A percentile compares a stretch with the other conserved stretches of the same genome.
phyloP scores from a whole-genome alignment of 2,888 invertebrate species.

The Linnaemya vulpina region DNA sequence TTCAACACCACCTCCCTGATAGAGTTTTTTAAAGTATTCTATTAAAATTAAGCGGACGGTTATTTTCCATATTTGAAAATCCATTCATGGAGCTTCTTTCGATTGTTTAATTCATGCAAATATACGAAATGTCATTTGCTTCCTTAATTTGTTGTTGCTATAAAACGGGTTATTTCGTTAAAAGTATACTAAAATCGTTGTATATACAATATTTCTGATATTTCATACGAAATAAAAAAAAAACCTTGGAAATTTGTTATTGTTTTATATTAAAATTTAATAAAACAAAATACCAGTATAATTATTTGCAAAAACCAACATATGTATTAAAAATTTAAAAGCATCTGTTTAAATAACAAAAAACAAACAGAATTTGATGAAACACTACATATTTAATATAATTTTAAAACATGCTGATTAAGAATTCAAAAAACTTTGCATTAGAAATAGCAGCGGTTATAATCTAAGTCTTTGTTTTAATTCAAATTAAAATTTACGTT shows the following conservation, averaged over 20 bases:
- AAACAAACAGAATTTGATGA: not conserved
- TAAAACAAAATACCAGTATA: not conserved
- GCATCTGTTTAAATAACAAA: constrained; percentile 8
- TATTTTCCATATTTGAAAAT: not conserved
- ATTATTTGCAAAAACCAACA: constrained; percentile 11
- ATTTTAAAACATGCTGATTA: constrained; percentile 32
- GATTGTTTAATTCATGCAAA: not conserved
- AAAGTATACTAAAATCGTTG: not conserved
- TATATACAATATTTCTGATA: not conserved
- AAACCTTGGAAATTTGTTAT: constrained; percentile 3
- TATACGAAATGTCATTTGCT: not conserved
- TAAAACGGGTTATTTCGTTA: not conserved
- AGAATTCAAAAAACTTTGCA: constrained; percentile 28
- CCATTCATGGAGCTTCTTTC: not conserved
- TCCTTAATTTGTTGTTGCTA: not conserved
- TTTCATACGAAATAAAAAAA: constrained; percentile 1
- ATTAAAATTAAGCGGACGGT: not conserved
- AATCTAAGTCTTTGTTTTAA: constrained; percentile 19
- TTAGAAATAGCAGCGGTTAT: constrained; percentile 5
- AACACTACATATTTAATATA: constrained; percentile 9
- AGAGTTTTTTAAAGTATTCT: not conserved
- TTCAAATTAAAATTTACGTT: constrained; percentile 27
- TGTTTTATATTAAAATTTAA: not conserved
- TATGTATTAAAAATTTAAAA: constrained; percentile 7
- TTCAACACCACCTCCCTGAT: too few species aligned